phyloP scores from a whole-genome alignment of 2,113 vertebrate genomes.

The Sclerurus mexicanus region DNA sequence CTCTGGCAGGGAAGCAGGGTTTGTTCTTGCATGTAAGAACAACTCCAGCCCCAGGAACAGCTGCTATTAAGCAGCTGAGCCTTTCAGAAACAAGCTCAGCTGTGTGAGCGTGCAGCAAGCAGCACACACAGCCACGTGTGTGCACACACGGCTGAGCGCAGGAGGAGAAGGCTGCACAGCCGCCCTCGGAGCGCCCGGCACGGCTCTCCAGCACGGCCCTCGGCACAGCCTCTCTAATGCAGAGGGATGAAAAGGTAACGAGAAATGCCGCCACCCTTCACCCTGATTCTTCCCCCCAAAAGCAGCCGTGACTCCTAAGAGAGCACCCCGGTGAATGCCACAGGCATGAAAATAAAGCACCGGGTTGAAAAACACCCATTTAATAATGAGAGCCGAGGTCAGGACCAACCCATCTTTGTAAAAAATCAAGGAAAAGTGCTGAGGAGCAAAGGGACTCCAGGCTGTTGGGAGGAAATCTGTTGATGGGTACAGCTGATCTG shows the following conservation, averaged over 20 bases:
- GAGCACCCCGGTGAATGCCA: rapidly evolving
- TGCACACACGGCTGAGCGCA: rapidly evolving
- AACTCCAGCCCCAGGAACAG: background rate
- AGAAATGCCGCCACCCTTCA: background rate
- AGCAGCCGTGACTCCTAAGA: background rate
- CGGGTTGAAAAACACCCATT: background rate
- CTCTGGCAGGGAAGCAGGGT: background rate
- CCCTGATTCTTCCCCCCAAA: background rate
- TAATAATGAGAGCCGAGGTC: background rate
- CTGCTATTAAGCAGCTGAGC: background rate
- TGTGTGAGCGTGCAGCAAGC: background rate
- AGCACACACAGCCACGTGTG: background rate
- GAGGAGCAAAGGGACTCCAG: background rate
- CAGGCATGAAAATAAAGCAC: background rate
- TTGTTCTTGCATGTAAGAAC: background rate
- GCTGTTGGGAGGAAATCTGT: background rate
- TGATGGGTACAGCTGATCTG: rapidly evolving
- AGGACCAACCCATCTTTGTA: background rate
- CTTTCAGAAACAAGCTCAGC: background rate
- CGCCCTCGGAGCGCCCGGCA: rapidly evolving
- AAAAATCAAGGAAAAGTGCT: background rate
- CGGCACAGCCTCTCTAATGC: background rate
- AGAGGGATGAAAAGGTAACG: rapidly evolving
- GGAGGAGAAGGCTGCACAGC: background rate
- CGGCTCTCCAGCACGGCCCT: background rate